phyloP scores from a whole-genome alignment of 2,888 invertebrate genomes.

The Macrophya alboannulata region DNA sequence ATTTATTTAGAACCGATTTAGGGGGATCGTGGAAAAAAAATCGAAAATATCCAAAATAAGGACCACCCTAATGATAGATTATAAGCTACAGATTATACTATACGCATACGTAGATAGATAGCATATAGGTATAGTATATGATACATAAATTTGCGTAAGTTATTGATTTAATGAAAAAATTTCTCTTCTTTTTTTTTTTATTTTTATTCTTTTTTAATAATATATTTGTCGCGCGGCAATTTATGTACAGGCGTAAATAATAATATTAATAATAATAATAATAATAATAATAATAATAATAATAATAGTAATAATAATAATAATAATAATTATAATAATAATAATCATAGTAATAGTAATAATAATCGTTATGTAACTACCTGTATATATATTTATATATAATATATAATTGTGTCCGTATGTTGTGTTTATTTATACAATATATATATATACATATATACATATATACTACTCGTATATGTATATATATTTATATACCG shows the following conservation, averaged over 20 bases:
- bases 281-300: constrained; percentile 63
- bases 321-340: constrained; percentile 42
- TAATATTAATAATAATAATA: constrained; percentile 63
- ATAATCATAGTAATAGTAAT: constrained; percentile 66
- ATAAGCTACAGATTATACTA: too few relatives aligned
- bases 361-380: constrained; percentile 64
- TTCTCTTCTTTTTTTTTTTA: background rate
- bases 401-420: constrained; percentile 25
- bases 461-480: too few relatives aligned
- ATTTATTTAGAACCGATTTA: too few relatives aligned
- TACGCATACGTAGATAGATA: background rate
- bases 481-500: too few relatives aligned
- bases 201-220: constrained; percentile 65
- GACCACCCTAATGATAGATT: too few relatives aligned
- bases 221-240: constrained; percentile 78
- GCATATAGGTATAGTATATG: background rate
- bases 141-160: constrained; percentile 70
- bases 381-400: constrained; percentile 66
- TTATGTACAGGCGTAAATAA: constrained; percentile 80
- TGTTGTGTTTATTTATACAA: background rate
- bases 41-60: too few relatives aligned
- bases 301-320: constrained; percentile 68
- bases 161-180: constrained; percentile 67
- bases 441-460: background rate
- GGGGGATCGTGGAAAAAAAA: too few relatives aligned